phyloP scores from a whole-genome alignment of 2,797 vertebrate genomes.

The Galagoides demidoff region DNA sequence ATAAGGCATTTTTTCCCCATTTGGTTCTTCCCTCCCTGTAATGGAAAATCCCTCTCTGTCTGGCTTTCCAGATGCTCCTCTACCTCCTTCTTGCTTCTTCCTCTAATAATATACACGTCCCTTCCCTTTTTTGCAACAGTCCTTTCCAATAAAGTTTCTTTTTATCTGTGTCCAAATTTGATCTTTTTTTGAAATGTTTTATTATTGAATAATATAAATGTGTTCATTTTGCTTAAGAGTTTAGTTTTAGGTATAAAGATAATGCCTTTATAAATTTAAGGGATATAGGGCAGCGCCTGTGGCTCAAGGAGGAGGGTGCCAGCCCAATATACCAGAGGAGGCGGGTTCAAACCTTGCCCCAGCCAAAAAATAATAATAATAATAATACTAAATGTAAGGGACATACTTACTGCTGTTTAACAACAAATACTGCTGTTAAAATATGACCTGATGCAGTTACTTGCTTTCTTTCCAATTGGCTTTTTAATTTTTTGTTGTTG shows the following conservation, averaged over 20 bases:
- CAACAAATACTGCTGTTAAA: not conserved
- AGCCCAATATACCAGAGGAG: too few species aligned
- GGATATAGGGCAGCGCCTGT: too few species aligned
- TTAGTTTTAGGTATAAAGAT: not conserved
- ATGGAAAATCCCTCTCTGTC: not conserved
- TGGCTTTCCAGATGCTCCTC: not conserved
- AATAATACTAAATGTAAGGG: not conserved
- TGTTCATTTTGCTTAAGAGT: not conserved
- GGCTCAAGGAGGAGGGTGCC: too few species aligned
- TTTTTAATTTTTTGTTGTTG: not conserved
- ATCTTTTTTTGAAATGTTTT: not conserved
- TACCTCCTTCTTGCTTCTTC: not conserved
- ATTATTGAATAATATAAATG: not conserved
- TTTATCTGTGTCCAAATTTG: not conserved
- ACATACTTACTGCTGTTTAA: not conserved
- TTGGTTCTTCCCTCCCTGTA: not conserved
- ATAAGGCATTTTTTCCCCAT: not conserved
- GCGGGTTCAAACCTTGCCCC: too few species aligned
- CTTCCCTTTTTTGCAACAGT: not conserved
- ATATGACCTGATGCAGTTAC: not conserved
- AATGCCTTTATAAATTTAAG: not conserved
- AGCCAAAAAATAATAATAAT: not conserved
- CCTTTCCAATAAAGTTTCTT: not conserved
- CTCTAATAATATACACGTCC: not conserved
- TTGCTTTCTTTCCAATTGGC: not conserved